Evolutionary conservation across 2,797 vertebrate species (phyloP).

Genomic region (Sebastolobus alascanus): DNA sequence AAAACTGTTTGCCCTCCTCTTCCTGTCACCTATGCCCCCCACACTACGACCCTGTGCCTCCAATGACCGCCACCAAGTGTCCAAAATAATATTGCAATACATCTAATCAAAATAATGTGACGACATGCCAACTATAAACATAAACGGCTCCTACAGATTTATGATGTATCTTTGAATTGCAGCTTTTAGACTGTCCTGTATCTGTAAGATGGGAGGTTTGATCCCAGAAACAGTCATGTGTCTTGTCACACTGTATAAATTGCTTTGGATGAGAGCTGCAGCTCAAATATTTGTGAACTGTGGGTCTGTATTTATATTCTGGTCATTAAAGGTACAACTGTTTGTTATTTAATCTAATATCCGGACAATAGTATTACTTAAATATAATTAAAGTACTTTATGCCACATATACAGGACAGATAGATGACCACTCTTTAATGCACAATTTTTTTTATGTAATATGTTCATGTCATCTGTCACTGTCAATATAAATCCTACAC

Average conservation of each 20-base stretch:
- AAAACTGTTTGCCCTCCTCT: background rate
- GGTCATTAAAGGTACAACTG: background rate
- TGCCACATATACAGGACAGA: background rate
- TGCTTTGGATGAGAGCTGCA: background rate
- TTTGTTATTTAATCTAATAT: constrained; percentile 8
- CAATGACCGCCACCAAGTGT: background rate
- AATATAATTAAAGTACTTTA: constrained; percentile 4
- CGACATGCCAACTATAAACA: background rate
- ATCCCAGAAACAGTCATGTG: background rate
- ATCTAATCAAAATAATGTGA: background rate
- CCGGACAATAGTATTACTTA: background rate
- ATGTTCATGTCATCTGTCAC: too few relatives aligned
- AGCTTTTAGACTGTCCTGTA: background rate
- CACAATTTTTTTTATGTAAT: too few relatives aligned
- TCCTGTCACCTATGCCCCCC: background rate
- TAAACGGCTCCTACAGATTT: background rate
- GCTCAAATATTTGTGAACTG: background rate
- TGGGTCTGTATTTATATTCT: background rate
- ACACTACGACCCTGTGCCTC: background rate
- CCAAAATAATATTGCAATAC: background rate
- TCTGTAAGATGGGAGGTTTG: background rate
- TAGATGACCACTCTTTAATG: background rate
- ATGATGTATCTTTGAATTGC: background rate
- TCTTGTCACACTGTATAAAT: background rate
- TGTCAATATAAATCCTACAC: too few relatives aligned